Evolutionary conservation across 1,140 invertebrate genomes (phyloP), one percentile per base, ranked within the genome.

Genomic region (Brevipalpus yothersi): DNA sequence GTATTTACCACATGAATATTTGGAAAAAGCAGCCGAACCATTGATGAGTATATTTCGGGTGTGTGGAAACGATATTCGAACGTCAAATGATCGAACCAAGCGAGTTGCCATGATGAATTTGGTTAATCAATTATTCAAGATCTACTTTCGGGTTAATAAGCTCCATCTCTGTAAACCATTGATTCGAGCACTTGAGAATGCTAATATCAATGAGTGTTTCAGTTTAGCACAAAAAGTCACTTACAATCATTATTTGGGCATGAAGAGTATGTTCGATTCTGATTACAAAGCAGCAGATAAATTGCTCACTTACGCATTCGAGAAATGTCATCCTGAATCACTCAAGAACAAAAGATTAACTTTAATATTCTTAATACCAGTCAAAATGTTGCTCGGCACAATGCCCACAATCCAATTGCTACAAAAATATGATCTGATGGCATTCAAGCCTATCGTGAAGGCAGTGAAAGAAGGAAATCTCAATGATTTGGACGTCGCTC

Each of bases 181-280:
- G 13, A 94, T 96, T 63, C 77, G 93, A 66, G 91, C 92, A 3
- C 94, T 97, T 64, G 91, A 96, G 64, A 86, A 86, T 39, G 84
- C 84, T 15, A 64, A 49, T 31, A 82, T 87, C 53, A 92, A 89
- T 71, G 85, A 93, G 54, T 79, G 80, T 59, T 97, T 93, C 71
- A 80, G 82, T 42, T 85, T 73, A 41, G 71, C 76, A 13, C 86
- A 92, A 70, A 82, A 91, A 49, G 76, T 81, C 39, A 96, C 93
- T 0, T 98, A 94, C 69, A 86, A 84, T 69, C 96, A 94, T 73
- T 97, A 91, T 75, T 87, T 95, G 17, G 93, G 93, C 2, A 76
- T 91, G 8, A 94, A 96, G 72, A 84, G 88, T 2, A 95, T 97
- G 85, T 97, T 96, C 72, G 92, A 97, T 72, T 92, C 87, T 63